Evolutionary conservation across 2,113 vertebrate species (phyloP), one percentile per base, ranked within the genome.

Genomic region (Petroica traversi): DNA sequence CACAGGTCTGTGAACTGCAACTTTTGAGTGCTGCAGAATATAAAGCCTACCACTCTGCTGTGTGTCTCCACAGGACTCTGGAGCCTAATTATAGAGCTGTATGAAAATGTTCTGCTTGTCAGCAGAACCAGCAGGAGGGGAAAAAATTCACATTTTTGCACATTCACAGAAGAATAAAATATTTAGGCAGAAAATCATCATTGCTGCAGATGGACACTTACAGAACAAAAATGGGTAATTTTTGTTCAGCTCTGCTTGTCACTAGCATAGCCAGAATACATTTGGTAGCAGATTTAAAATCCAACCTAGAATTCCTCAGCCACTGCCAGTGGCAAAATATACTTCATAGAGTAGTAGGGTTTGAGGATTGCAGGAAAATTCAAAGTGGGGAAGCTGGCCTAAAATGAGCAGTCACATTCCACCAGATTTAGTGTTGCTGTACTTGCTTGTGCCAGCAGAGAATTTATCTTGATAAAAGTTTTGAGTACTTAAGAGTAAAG

Each of bases 201-300:
- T 48, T 94, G 79, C 89, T 96, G 92, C 96, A 97, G 95, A 97
- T 89, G 96, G 96, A 97, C 91, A 95, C 92, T 97, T 95, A 95
- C 13, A 63, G 66, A 96, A 93, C 91, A 97, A 96, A 95, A 90
- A 79, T 22, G 73, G 48, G 33, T 92, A 91, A 94, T 92, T 97
- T 97, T 87, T 93, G 87, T 87, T 63, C 71, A 87, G 76, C 25
- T 94, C 77, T 81, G 59, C 63, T 85, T 74, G 34, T 87, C 1
- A 3, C 55, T 87, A 91, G 28, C 36, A 75, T 77, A 88, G 51
- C 43, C 88, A 92, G 76, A 85, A 92, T 66, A 74, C 54, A 78
- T 85, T 83, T 55, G 24, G 71, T 87, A 83, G 22, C 48, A 64
- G 51, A 83, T 48, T 85, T 72, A 83, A 92, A 92, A 92, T 67